Conservation (phyloP, 2,888 invertebrate species). For the Carcina quercana region DNA sequence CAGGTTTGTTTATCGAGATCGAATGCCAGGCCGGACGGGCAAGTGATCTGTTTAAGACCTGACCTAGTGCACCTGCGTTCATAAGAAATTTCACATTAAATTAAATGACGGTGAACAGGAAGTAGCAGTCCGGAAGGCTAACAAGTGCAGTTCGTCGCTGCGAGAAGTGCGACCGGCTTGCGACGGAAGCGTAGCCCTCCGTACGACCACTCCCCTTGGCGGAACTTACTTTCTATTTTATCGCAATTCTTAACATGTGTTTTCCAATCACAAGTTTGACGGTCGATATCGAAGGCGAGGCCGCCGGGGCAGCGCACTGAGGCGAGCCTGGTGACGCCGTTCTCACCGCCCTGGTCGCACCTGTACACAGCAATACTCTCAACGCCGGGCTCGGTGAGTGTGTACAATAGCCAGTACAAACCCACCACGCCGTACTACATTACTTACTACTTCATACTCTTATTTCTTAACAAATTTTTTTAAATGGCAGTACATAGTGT, state of each 20-base stretch:
- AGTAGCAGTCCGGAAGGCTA: conserved; percentile 62
- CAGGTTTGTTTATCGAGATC: conserved; percentile 98
- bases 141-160: conserved; percentile 25
- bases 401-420: too few relatives aligned
- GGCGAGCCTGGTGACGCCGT: conserved; percentile 89
- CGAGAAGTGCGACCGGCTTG: conserved; percentile 27
- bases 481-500: too few relatives aligned
- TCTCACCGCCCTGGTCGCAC: conserved; percentile 94
- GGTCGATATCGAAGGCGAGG: conserved; percentile 94
- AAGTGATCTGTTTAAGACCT: conserved; percentile 97
- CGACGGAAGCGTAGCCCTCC: conserved; percentile 58
- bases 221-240: conserved; percentile 92
- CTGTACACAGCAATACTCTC: conserved; percentile 76
- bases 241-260: conserved; percentile 97
- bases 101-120: conserved; percentile 48
- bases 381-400: conserved; percentile 22
- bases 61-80: conserved; percentile 92
- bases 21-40: conserved; percentile 97
- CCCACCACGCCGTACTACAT: too few relatives aligned
- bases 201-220: conserved; percentile 56
- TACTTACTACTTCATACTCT: too few relatives aligned
- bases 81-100: conserved; percentile 71
- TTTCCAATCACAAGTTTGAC: conserved; percentile 98
- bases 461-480: too few relatives aligned
- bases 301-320: conserved; percentile 92